Base-by-base conservation (phyloP, 2,888 invertebrate species). In the Stenurella melanura region DNA sequence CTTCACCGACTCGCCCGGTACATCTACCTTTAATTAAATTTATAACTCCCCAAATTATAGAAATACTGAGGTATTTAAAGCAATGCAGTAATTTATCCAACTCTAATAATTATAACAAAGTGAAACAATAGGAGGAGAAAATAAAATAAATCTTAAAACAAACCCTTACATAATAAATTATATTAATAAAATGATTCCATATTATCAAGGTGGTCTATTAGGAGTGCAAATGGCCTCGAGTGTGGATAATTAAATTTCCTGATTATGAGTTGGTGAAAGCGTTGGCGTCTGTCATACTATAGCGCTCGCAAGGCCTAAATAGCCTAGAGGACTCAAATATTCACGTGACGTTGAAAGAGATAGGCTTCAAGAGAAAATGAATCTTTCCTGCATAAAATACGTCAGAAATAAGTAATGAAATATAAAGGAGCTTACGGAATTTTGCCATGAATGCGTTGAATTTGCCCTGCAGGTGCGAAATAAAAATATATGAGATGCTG, bases 181-280 rank as follows among this genome's bases (percentile, higher is more conserved):
- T 58, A 58, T 58, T 58, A 58, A 58, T 58, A 58, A 1, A 18
- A 21, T 19, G 12, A 21, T 58, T 21, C 21, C 1, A 21, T 58
- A 58, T 58, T 11, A 58, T 21, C 58, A 50, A 30, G 67, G 54
- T 67, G 67, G 67, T 67, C 67, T 19, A 50, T 26, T 67, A 67
- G 54, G 54, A 54, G 54, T 17, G 9, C 5, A 50, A 26, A 30
- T 15, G 54, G 30, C 54, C 54, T 54, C 54, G 54, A 54, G 67
- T 54, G 56, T 15, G 58, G 54, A 54, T 67, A 67, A 67, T 67
- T 67, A 50, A 67, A 67, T 67, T 67, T 67, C 54, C 19, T 67
- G 54, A 54, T 67, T 67, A 67, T 54, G 54, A 67, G 67, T 54
- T 11, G 21, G 54, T 26, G 26, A n/a, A 63, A 11, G 63, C 63